phyloP scores from a whole-genome alignment of 1,140 invertebrate species.

The Drosophila ercepeae region DNA sequence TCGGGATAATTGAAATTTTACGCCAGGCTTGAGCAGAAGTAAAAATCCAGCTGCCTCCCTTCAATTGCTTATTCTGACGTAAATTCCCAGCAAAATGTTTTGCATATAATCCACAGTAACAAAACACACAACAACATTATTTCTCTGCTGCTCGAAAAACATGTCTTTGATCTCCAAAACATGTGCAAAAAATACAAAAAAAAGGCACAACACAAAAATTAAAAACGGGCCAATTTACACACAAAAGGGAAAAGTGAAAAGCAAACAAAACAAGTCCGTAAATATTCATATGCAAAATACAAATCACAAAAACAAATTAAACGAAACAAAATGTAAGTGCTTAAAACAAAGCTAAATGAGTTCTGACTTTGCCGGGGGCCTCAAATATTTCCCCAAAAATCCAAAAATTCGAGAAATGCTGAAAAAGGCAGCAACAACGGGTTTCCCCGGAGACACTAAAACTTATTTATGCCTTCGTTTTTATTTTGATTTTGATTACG shows the following conservation, averaged over 20 bases:
- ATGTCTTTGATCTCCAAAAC: constrained; percentile 80
- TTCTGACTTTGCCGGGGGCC: constrained; percentile 38
- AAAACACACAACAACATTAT: constrained; percentile 28
- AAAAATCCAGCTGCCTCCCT: constrained; percentile 14
- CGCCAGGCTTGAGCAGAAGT: constrained; percentile 25
- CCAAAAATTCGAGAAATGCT: constrained; percentile 29
- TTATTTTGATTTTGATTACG: constrained; percentile 12
- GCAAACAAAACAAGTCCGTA: constrained; percentile 22
- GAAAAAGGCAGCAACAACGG: constrained; percentile 22
- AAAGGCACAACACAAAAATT: constrained; percentile 30
- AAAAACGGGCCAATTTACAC: constrained; percentile 61
- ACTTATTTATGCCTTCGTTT: constrained; percentile 55
- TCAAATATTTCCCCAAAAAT: constrained; percentile 37
- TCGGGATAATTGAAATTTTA: constrained; percentile 58
- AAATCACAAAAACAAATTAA: constrained; percentile 51
- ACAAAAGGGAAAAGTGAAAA: constrained; percentile 46
- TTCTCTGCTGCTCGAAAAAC: constrained; percentile 52
- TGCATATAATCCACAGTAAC: constrained; percentile 30
- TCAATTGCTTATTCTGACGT: constrained; percentile 49
- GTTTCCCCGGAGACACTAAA: constrained; percentile 58
- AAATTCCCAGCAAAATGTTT: constrained; percentile 73
- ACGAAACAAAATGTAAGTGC: constrained; percentile 54
- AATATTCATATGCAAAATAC: constrained; percentile 38
- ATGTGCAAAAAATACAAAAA: constrained; percentile 25
- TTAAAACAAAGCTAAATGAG: constrained; percentile 66